Evolutionary conservation across 2,113 vertebrate genomes (phyloP).

Genomic region (Macroglossus sobrinus): DNA sequence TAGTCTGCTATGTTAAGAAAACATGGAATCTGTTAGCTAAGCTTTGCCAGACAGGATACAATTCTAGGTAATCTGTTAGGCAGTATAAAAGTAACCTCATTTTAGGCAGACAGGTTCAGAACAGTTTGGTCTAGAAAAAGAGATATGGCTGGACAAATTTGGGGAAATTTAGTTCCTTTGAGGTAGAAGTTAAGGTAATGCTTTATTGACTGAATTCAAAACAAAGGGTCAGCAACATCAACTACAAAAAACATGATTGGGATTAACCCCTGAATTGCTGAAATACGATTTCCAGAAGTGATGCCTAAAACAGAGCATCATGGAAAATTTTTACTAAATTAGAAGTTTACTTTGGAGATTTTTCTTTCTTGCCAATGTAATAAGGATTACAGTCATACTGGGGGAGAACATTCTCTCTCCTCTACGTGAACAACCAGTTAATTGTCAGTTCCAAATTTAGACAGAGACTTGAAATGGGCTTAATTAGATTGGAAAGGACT

Average conservation of each 20-base stretch:
- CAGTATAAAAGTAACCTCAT: neutral
- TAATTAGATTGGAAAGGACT: constrained; percentile 23
- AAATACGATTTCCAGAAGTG: neutral
- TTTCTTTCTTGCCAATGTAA: neutral
- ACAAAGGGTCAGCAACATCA: neutral
- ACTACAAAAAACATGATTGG: neutral
- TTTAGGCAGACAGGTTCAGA: neutral
- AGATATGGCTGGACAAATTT: neutral
- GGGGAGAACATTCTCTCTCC: neutral
- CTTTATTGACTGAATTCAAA: neutral
- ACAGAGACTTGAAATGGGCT: constrained; percentile 22
- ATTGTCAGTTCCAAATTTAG: constrained; percentile 36
- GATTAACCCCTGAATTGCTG: neutral
- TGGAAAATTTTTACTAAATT: neutral
- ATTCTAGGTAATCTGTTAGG: neutral
- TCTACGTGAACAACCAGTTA: constrained; percentile 20
- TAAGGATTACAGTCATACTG: neutral
- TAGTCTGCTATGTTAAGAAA: neutral
- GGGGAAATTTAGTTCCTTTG: neutral
- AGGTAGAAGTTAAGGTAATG: neutral
- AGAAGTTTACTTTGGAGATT: neutral
- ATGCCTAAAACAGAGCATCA: neutral
- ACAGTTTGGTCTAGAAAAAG: neutral
- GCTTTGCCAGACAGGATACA: neutral
- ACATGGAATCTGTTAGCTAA: neutral